Evolutionary conservation across 2,113 vertebrate genomes (phyloP).

Genomic region (Toxotes jaculatrix): DNA sequence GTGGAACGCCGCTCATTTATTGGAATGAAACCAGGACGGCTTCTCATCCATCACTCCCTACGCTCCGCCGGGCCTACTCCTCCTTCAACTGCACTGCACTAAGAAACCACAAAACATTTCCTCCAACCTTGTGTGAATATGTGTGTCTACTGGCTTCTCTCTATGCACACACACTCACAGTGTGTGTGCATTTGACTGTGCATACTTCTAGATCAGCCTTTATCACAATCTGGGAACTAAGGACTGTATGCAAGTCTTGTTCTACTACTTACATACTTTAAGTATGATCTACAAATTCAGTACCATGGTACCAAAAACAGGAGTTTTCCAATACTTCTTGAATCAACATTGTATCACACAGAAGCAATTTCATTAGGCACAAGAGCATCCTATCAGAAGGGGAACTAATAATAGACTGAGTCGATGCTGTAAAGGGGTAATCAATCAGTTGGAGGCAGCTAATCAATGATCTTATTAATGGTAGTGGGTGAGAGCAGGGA

Average conservation of each 20-base stretch:
- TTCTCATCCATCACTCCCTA: slow-evolving; percentile 81
- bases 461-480: slow-evolving; percentile 84
- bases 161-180: not conserved
- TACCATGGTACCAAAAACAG: not conserved
- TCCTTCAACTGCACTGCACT: slow-evolving; percentile 57
- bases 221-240: not conserved
- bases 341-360: slow-evolving; percentile 38
- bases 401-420: slow-evolving; percentile 76
- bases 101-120: slow-evolving; percentile 54
- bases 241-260: not conserved
- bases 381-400: slow-evolving; percentile 56
- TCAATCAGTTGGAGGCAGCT: slow-evolving; percentile 81
- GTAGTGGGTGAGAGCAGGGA: slow-evolving; percentile 66
- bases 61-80: slow-evolving; percentile 53
- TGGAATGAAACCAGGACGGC: slow-evolving; percentile 78
- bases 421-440: slow-evolving; percentile 70
- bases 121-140: slow-evolving; percentile 35
- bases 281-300: slow-evolving; percentile 12
- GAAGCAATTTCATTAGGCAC: slow-evolving; percentile 63
- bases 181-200: not conserved
- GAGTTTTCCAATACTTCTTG: slow-evolving; percentile 12
- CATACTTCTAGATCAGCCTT: not conserved
- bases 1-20: slow-evolving; percentile 83
- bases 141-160: slow-evolving; percentile 18
- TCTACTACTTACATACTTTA: not conserved